Evolutionary conservation across 2,797 vertebrate species (phyloP), one percentile per base, ranked within the genome.

Genomic region (Sebastiscus albofasciatus): DNA sequence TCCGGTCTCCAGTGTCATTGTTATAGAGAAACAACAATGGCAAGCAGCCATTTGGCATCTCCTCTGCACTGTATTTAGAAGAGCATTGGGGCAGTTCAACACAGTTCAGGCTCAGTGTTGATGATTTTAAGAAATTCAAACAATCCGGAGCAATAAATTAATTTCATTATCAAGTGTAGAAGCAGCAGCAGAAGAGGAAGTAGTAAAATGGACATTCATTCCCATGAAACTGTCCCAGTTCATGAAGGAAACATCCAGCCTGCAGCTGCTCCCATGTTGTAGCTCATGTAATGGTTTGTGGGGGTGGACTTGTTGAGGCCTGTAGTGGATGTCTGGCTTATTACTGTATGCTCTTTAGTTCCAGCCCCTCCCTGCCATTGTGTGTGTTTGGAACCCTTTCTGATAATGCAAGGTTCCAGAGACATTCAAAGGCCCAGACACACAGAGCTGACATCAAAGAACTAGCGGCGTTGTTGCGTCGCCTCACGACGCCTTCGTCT

Each of bases 241-340:
- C 8, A 29, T 59, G 5, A 26, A 14, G 64, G 11, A 4, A 79
- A 16, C 20, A 13, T 77, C 11, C 14, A 20, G 58, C 0, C 66
- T 72, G 70, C 79, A 67, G 74, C 68, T 65, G 65, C 66, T 58
- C 22, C 16, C 24, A 3, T 39, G 73, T 24, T 56, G n/a, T 3
- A 16, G 68, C 79, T 72, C 67, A 12, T 82, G 10, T 75, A 67
- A 87, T 79, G 61, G 49, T 84, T 76, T 80, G 65, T 66, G 68
- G 54, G 71, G 64, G 77, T 54, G 73, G 72, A 77, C 89, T 14
- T 92, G 93, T 88, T 46, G 6, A 84, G 75, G 76, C 93, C 34
- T 88, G 93, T 72, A 5, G 55, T 33, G 61, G 56, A 77, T 55
- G 56, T 79, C 64, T 78, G 42, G 12, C 36, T 75, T 78, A 77